Base-by-base conservation (phyloP, 2,797 vertebrate species). In the Lateolabrax maculatus region DNA sequence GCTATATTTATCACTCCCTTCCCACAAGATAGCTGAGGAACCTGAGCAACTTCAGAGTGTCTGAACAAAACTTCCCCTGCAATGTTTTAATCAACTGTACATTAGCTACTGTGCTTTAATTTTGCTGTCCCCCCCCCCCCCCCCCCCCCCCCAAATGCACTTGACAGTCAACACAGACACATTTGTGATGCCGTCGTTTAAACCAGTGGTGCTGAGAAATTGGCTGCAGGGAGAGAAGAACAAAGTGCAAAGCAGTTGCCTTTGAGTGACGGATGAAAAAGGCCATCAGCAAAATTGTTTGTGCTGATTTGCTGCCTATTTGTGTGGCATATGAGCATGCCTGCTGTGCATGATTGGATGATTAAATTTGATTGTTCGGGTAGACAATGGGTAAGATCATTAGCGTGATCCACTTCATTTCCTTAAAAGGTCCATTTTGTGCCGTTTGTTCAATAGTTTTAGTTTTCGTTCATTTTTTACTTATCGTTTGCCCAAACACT, bases 1-100 rank as follows among this genome's bases (percentile, higher is more conserved):
- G 71, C 80, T 87, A 79, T 87, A 86, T 93, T 91, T 90, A 90
- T 90, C 75, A 51, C 23, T 4, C 29, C 87, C 77, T 82, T 64
- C 81, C 80, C 75, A 85, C 84, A 71, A 56, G 70, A 80, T 65
- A 57, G 79, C 77, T 9, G 67, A 84, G 72, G 55, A 90, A 77
- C 81, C 64, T 82, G 64, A 65, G 73, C 67, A 73, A 58, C 77
- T 78, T 75, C 63, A 23, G 44, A 55, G 66, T 25, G 25, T 80
- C 83, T 76, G 43, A 64, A 84, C 46, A 71, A 82, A 84, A 76
- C 77, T 29, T 77, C 43, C 49, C 31, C 39, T 55, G 39, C 73
- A 41, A 16, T 68, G 61, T 84, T 73, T 71, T 79, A 21, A 71
- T 58, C 58, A 25, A 27, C 61, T 68, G 62, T 29, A 68, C 60